Percentiles rank a stretch among this genome's conserved stretches.
Conservation (phyloP, 2,797 vertebrate species). For the Hirundo rustica region DNA sequence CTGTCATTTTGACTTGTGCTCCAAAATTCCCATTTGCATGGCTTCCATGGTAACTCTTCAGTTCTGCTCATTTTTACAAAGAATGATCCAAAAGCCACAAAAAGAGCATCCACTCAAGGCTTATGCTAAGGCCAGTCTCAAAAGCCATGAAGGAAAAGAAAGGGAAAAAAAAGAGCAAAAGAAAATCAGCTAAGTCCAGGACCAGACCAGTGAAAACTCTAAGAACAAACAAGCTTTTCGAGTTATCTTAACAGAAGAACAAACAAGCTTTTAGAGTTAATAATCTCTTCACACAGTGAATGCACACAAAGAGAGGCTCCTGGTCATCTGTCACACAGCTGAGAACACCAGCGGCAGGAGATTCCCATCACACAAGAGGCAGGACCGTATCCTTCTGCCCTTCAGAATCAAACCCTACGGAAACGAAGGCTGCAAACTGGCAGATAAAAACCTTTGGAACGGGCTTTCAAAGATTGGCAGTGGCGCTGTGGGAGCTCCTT, state of each 20-base stretch:
- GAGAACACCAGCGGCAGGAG: background rate
- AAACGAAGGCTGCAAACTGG: background rate
- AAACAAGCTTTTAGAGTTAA: background rate
- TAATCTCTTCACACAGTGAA: background rate
- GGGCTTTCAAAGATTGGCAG: background rate
- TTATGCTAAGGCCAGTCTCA: slow-evolving; percentile 45
- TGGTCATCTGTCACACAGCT: background rate
- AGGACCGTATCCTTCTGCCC: background rate
- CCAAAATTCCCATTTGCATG: slow-evolving; percentile 86
- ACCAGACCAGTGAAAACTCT: background rate
- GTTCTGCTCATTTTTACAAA: slow-evolving; percentile 67
- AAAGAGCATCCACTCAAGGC: slow-evolving; percentile 37
- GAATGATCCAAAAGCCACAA: slow-evolving; percentile 53
- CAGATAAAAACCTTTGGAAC: background rate
- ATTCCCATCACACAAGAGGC: accelerated
- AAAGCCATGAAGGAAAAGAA: background rate
- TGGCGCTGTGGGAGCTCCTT: background rate
- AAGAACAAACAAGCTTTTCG: background rate
- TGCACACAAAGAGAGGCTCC: background rate
- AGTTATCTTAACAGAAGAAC: background rate
- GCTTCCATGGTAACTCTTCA: slow-evolving; percentile 78
- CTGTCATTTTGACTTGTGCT: slow-evolving; percentile 76
- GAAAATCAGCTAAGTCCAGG: background rate
- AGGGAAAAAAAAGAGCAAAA: background rate
- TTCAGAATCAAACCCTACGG: background rate